Base-by-base conservation (phyloP, 2,888 invertebrate genomes). In the Trachelus stipa region DNA sequence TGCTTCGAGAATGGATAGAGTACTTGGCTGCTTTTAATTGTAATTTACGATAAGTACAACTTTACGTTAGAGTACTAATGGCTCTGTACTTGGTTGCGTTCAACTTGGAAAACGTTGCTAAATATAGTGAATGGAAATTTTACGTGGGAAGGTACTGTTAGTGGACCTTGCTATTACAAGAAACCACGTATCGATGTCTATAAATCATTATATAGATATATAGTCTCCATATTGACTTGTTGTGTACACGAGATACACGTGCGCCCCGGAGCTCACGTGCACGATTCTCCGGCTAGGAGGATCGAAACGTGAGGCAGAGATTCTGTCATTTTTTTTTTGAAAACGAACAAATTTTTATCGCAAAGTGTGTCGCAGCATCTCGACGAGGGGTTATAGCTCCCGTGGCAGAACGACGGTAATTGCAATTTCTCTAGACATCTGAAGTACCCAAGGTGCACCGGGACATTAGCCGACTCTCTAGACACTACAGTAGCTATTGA, bases 141-240 rank as follows among this genome's bases (percentile, higher is more conserved):
- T 9, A 56, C 23, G 56, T 56, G 56, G 71, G 23, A 31, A 71
- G 34, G 71, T 71, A 71, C 71, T 71, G 71, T 71, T 71, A 71
- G 71, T 30, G 30, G 30, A 71, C 71, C 71, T 71, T 71, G 71
- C 71, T 33, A 9, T 34, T 71, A 34, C 71, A 71, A 31, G 34
- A 34, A 12, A 31, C 15, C 15, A 34, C 23, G 30, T 71, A 15
- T 34, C 30, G 30, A 34, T 56, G 56, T 23, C 9, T 56, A 56
- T 56, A 56, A 56, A 56, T 40, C 6, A 23, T 23, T 23, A 23
- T 56, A 56, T 23, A 56, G 23, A 56, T 56, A 56, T 56, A 56
- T 56, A 23, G 23, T 23, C 9, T 56, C 9, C 1, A 23, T 56
- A 56, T 56, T 56, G 56, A 56, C 23, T 56, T 2, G 56, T 56